phyloP scores from a whole-genome alignment of 2,888 invertebrate genomes.

The Emmelina monodactyla region DNA sequence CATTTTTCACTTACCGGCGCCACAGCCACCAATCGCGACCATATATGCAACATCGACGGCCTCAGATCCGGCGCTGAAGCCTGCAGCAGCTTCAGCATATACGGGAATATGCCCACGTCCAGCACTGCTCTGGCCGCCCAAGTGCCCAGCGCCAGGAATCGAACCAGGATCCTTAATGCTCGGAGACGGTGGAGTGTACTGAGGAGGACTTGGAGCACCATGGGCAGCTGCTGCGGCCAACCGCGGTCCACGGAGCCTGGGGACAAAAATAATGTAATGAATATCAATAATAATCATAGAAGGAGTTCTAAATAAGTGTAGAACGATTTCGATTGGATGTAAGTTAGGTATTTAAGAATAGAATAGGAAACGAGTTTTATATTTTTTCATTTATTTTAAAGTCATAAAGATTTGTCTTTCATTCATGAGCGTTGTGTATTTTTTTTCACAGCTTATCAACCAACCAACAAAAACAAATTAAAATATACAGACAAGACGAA shows the following conservation, averaged over 20 bases:
- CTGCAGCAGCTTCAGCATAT: conserved; percentile 95
- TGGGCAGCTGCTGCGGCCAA: conserved; percentile 95
- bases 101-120: conserved; percentile 98
- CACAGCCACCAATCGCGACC: conserved; percentile 98
- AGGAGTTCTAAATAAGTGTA: too few relatives aligned
- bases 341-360: too few relatives aligned
- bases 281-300: too few relatives aligned
- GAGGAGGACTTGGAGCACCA: conserved; percentile 89
- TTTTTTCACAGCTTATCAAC: too few relatives aligned
- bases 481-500: too few relatives aligned
- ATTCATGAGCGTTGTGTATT: too few relatives aligned
- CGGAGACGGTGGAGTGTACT: conserved; percentile 84
- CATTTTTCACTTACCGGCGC: conserved; percentile 88
- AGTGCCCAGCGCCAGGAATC: conserved; percentile 91
- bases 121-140: conserved; percentile 92
- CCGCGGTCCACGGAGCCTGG: conserved; percentile 59
- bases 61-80: conserved; percentile 92
- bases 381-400: too few relatives aligned
- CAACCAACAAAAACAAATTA: too few relatives aligned
- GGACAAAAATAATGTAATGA: neutral
- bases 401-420: too few relatives aligned
- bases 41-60: conserved; percentile 94
- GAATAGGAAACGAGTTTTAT: too few relatives aligned
- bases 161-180: conserved; percentile 92
- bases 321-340: too few relatives aligned